Evolutionary conservation across 2,113 vertebrate species (phyloP).

Genomic region (Heterotilapia buettikoferi): DNA sequence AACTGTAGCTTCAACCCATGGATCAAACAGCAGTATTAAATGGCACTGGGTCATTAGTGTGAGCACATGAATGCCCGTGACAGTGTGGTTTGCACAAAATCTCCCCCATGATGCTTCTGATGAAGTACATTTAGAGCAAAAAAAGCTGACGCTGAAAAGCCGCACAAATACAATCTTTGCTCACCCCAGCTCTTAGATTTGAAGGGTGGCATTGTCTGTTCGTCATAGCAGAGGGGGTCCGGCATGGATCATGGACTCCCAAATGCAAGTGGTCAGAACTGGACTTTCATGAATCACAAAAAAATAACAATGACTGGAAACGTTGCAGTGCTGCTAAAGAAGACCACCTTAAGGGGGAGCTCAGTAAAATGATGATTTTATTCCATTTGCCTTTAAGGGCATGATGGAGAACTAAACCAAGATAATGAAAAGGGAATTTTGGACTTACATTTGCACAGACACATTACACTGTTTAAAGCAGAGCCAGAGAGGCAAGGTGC

Average conservation of each 20-base stretch:
- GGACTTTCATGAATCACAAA: not conserved
- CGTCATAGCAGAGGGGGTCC: not conserved
- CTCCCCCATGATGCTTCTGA: not conserved
- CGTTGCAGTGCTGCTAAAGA: not conserved
- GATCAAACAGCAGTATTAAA: not conserved
- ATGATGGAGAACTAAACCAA: not conserved
- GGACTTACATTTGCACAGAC: not conserved
- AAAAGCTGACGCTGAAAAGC: not conserved
- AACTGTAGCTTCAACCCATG: not conserved
- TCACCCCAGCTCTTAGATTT: not conserved
- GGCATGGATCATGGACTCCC: not conserved
- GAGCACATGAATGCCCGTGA: not conserved
- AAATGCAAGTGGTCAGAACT: not conserved
- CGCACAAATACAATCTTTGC: not conserved
- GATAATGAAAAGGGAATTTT: not conserved
- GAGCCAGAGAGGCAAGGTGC: not conserved
- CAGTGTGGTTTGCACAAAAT: not conserved
- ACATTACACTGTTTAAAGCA: constrained; percentile 10
- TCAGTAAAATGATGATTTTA: not conserved
- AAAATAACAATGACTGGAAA: not conserved
- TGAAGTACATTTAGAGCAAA: not conserved
- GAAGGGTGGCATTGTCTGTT: not conserved
- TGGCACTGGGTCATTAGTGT: not conserved
- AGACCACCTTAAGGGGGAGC: not conserved
- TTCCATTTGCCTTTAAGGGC: not conserved